phyloP scores from a whole-genome alignment of 1,140 invertebrate species.

The Glomeris maerens region DNA sequence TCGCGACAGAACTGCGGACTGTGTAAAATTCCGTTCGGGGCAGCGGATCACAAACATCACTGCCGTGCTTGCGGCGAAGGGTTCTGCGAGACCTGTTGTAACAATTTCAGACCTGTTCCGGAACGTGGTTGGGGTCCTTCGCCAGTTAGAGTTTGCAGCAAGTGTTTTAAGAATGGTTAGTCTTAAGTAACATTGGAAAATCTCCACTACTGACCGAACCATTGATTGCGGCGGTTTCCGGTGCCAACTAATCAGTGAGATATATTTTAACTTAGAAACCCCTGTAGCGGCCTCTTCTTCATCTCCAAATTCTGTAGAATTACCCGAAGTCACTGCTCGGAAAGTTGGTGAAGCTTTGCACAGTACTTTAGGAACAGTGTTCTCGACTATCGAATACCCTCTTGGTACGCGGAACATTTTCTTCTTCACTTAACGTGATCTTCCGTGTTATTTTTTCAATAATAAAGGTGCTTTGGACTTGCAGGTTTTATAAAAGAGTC shows the following conservation, averaged over 20 bases:
- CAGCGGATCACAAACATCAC: conserved; percentile 50
- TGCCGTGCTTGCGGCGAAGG: conserved; percentile 61
- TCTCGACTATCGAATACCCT: conserved; percentile 33
- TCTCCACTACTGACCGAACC: background rate
- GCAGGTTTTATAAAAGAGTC: conserved; percentile 58
- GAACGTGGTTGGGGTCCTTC: conserved; percentile 43
- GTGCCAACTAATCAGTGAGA: no score
- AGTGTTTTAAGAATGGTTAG: conserved; percentile 30
- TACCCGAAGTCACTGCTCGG: conserved; percentile 25
- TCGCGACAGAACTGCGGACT: conserved; percentile 42
- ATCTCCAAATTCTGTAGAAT: conserved; percentile 11
- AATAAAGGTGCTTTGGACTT: conserved; percentile 11
- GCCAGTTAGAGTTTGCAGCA: conserved; percentile 53
- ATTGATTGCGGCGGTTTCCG: no score
- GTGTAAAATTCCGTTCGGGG: conserved; percentile 39
- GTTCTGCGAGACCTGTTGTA: conserved; percentile 50
- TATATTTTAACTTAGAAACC: no score
- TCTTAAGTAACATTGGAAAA: conserved; percentile 10
- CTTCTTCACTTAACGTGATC: background rate
- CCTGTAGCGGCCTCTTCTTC: background rate
- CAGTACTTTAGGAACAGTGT: conserved; percentile 31
- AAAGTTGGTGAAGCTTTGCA: conserved; percentile 33
- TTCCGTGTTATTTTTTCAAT: conserved; percentile 3
- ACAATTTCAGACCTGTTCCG: conserved; percentile 43
- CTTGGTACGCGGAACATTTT: conserved; percentile 18